These are phyloP conservation scores for Protophormia terraenovae DNA, from an alignment of 2,888 invertebrate genomes.

Conservation along the genomic window DNA sequence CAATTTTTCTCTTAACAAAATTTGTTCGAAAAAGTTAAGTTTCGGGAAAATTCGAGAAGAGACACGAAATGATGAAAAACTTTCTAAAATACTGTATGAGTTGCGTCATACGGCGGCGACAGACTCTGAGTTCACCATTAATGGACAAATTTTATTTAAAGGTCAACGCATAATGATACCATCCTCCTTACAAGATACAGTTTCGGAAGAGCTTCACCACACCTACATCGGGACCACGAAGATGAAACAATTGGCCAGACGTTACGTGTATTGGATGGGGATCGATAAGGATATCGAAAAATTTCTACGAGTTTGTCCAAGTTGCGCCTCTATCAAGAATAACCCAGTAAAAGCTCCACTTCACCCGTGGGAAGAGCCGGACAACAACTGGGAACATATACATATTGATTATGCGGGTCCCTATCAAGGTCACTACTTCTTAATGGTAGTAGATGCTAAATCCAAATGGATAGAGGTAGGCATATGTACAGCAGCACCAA, in stretches of 20 bases:
- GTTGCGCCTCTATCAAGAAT: constrained; percentile 60
- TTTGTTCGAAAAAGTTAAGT: not conserved
- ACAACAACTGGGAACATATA: constrained; percentile 15
- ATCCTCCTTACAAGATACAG: not conserved
- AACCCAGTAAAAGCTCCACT: constrained; percentile 35
- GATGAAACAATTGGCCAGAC: constrained; percentile 73
- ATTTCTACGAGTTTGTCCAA: constrained; percentile 66
- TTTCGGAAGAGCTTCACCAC: constrained; percentile 69
- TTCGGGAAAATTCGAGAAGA: not conserved
- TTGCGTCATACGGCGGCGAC: not conserved
- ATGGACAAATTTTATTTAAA: not conserved
- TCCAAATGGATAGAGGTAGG: constrained; percentile 38
- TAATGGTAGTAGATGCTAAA: constrained; percentile 13
- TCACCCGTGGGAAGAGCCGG: constrained; percentile 48
- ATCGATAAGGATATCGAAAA: constrained; percentile 74
- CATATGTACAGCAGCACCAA: constrained; percentile 36
- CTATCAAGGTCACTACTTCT: constrained; percentile 14
- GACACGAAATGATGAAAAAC: not conserved
- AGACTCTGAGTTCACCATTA: not conserved
- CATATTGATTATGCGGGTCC: constrained; percentile 26
- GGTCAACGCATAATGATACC: not conserved
- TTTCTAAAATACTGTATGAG: not conserved
- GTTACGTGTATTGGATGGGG: constrained; percentile 72
- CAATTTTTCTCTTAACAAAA: not conserved
- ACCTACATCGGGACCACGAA: constrained; percentile 72